These are phyloP conservation scores for Crotophaga sulcirostris DNA, from an alignment of 2,113 vertebrate species.

Conservation along the genomic window DNA sequence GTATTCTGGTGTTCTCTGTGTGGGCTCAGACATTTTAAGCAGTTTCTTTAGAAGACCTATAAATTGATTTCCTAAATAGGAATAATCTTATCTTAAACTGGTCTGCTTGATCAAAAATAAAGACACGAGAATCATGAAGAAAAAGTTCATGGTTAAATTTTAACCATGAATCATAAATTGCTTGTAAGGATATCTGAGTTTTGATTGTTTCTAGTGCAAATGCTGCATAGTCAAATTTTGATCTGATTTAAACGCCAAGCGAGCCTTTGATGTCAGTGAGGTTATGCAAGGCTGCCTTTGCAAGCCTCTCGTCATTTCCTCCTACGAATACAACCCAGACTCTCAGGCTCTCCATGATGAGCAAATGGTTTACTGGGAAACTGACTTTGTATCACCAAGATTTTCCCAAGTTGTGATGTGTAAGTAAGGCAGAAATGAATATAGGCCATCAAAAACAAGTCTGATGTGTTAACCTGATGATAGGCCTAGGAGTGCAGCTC, in stretches of 20 bases:
- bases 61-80: background rate
- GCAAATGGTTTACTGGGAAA: background rate
- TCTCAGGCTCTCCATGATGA: constrained; percentile 25
- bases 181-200: background rate
- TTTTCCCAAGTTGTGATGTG: background rate
- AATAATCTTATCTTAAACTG: background rate
- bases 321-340: constrained; percentile 9
- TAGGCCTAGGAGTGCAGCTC: fast-evolving
- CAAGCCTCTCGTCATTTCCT: constrained; percentile 15
- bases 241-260: background rate
- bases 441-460: background rate
- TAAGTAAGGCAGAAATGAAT: background rate
- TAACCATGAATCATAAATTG: background rate
- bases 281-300: constrained; percentile 44
- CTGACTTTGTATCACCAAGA: background rate
- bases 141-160: background rate
- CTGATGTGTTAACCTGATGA: background rate
- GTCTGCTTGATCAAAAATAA: background rate
- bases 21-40: background rate
- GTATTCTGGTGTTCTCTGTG: background rate
- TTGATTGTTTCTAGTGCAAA: background rate
- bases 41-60: background rate
- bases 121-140: background rate
- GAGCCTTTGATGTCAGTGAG: constrained; percentile 37
- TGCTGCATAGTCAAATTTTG: constrained; percentile 1